Evolutionary conservation across 2,888 invertebrate genomes (phyloP).

Genomic region (Heliconius cydno): DNA sequence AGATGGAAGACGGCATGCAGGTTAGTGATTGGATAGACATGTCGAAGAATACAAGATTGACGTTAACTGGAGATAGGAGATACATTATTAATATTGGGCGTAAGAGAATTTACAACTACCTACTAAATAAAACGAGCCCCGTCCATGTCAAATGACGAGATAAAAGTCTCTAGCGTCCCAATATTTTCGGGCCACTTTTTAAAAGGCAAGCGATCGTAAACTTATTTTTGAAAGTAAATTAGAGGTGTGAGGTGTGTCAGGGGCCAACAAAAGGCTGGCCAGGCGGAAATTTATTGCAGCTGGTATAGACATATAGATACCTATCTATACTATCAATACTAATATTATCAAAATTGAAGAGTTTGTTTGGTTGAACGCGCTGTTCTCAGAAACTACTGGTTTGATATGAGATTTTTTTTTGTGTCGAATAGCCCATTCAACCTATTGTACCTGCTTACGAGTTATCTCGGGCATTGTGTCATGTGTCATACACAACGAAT

Average conservation of each 20-base stretch:
- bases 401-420: neutral
- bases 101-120: neutral
- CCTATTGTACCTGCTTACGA: neutral
- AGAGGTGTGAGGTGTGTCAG: slow-evolving; percentile 30
- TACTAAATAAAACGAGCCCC: slow-evolving; percentile 21
- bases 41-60: too few species aligned
- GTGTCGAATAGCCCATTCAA: neutral
- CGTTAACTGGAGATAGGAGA: too few species aligned
- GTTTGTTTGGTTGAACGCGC: neutral
- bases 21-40: too few species aligned
- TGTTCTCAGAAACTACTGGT: neutral
- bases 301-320: slow-evolving; percentile 11
- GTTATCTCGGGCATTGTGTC: neutral
- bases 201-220: slow-evolving; percentile 21
- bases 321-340: neutral
- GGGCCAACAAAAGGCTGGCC: slow-evolving; percentile 28
- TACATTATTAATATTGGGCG: too few species aligned
- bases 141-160: slow-evolving; percentile 8
- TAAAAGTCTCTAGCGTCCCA: slow-evolving; percentile 6
- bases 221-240: slow-evolving; percentile 35
- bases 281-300: slow-evolving; percentile 25
- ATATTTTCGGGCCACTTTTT: slow-evolving; percentile 8
- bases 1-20: too few species aligned
- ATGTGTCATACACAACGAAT: neutral
- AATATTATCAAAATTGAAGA: neutral